A percentile compares a stretch with the other conserved stretches of the same genome.
Conservation (phyloP, 1,140 invertebrate species). For the Calycopis cecrops region DNA sequence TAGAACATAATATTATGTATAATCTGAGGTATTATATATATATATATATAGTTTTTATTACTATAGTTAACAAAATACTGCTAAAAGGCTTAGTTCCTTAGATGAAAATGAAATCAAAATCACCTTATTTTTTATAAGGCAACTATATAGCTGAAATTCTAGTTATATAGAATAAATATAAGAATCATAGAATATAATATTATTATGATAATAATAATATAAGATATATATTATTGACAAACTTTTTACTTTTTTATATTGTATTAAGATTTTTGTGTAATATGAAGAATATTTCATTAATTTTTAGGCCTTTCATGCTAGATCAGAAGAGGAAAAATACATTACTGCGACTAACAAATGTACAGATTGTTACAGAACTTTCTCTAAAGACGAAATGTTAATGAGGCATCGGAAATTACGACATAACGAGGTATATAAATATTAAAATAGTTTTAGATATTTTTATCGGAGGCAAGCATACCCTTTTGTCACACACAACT, state of each 20-base stretch:
- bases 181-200: no score
- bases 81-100: no score
- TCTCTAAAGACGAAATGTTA: slow-evolving; percentile 53
- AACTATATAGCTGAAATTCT: not conserved
- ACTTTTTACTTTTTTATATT: no score
- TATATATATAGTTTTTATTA: no score
- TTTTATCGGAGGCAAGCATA: not conserved
- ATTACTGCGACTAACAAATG: slow-evolving; percentile 43
- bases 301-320: slow-evolving; percentile 36
- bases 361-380: slow-evolving; percentile 51
- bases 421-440: slow-evolving; percentile 42
- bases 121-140: not conserved
- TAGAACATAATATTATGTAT: no score
- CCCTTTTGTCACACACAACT: no score
- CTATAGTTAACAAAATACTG: no score
- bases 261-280: no score
- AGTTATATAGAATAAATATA: not conserved
- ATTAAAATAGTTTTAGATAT: not conserved
- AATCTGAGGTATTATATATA: no score
- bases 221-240: no score
- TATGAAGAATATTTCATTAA: not conserved
- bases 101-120: no score
- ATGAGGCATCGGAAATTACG: slow-evolving; percentile 41
- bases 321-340: slow-evolving; percentile 45
- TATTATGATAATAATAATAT: no score